These are phyloP conservation scores for Cavia aperea DNA, from an alignment of 2,113 vertebrate genomes.

Conservation along the genomic window DNA sequence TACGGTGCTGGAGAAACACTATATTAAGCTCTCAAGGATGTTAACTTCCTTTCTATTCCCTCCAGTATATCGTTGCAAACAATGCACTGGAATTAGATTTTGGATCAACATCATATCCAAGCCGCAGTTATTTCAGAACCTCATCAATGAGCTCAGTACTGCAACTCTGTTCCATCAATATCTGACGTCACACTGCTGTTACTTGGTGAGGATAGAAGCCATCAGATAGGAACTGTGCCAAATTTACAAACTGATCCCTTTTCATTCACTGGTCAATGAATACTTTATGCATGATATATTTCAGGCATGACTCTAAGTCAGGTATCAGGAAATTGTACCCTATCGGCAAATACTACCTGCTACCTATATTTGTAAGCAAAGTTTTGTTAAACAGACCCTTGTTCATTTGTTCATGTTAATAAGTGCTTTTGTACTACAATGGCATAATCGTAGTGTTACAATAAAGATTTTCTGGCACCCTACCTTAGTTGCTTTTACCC, in stretches of 20 bases:
- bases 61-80: neutral
- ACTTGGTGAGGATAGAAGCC: neutral
- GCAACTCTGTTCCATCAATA: neutral
- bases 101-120: neutral
- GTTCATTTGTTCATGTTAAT: neutral
- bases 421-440: neutral
- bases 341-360: neutral
- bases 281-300: neutral
- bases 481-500: neutral
- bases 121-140: neutral
- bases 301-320: neutral
- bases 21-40: neutral
- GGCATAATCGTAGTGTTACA: neutral
- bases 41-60: neutral
- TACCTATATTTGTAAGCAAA: slow-evolving; percentile 6
- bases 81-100: neutral
- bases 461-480: neutral
- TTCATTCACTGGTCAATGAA: neutral
- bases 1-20: neutral
- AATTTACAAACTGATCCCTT: neutral
- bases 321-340: neutral
- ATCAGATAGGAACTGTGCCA: neutral
- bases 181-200: neutral
- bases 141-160: neutral
- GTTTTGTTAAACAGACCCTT: neutral